Evolutionary conservation across 1,140 invertebrate species (phyloP), one percentile per base, ranked within the genome.

Genomic region (Bombus sylvicola): DNA sequence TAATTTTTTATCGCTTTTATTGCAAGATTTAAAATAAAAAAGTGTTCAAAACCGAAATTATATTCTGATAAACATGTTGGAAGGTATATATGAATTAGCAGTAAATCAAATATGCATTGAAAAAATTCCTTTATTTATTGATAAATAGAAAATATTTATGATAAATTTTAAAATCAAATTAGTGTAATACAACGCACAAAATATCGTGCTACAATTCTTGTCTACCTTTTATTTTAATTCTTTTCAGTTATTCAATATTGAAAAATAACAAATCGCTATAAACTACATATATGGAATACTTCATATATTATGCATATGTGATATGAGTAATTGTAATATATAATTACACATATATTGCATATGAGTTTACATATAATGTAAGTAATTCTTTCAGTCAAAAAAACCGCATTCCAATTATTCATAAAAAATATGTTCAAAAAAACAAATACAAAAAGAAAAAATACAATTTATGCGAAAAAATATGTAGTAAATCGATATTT

Each of bases 111-210:
- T 22, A 34, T 22, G 13, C 28, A 34, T 39, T 39, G 15, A 57
- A 43, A 37, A 64, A 75, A 66, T 3, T 41, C 6, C 18, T 64
- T 34, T 22, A 18, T 75, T 64, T 62, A 15, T 57, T 57, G 74
- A 25, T 77, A 41, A 31, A 53, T 68, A 34, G 18, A 34, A 8
- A 3, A 68, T 77, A 77, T 76, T 76, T 83, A 57, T 69, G 68
- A 34, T 31, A 18, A 78, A 34, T 25, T 34, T 43, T 47, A 31
- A 78, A 25, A 69, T 22, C 25, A 31, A 43, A 57, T 72, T 87
- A 87, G 75, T 62, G 69, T 75, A 69, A 83, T 72, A 39, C 31
- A 86, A 89, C 88, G 88, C 88, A 89, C 88, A 89, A 12, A 39
- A 68, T 77, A 66, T 89, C 10, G 37, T 79, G 57, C 64, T 87